Conservation (phyloP, 2,797 vertebrate genomes). For the Nothura maculosa region DNA sequence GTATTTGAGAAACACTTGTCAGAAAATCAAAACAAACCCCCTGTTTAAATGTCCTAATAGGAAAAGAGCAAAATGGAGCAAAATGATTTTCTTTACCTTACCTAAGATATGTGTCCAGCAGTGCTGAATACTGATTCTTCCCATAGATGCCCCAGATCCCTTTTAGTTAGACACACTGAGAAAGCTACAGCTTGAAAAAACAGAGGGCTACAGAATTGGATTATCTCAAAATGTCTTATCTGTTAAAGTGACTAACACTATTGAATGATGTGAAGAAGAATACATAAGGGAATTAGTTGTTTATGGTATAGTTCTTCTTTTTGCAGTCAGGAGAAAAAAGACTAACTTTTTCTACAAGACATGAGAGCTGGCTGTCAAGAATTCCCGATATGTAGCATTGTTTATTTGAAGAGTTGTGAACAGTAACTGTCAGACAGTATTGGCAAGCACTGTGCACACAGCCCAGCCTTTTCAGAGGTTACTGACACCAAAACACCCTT, state of each 20-base stretch:
- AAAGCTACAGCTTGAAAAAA: neutral
- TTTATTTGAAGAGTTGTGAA: slow-evolving; percentile 12
- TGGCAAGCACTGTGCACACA: neutral
- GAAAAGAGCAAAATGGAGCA: neutral
- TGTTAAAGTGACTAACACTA: neutral
- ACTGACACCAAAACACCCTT: slow-evolving; percentile 19
- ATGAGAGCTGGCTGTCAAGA: slow-evolving; percentile 1
- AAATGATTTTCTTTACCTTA: neutral
- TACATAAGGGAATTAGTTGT: neutral
- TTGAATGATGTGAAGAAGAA: neutral
- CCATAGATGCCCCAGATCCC: neutral
- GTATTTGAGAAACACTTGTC: neutral
- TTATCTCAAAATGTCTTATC: neutral
- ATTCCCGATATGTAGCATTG: neutral
- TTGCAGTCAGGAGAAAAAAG: neutral
- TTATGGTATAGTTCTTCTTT: neutral
- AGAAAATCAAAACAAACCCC: neutral
- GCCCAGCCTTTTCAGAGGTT: neutral
- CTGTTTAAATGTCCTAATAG: neutral
- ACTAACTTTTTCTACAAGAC: neutral
- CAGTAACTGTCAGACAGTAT: slow-evolving; percentile 21
- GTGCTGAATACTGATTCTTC: neutral
- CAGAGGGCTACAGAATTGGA: neutral
- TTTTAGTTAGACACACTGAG: neutral
- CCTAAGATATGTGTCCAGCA: neutral